A percentile compares a stretch with the other conserved stretches of the same genome.
Conservation (phyloP, 30 jellyfish, hydroid and myxozoan species). For the Pelagia noctiluca region DNA sequence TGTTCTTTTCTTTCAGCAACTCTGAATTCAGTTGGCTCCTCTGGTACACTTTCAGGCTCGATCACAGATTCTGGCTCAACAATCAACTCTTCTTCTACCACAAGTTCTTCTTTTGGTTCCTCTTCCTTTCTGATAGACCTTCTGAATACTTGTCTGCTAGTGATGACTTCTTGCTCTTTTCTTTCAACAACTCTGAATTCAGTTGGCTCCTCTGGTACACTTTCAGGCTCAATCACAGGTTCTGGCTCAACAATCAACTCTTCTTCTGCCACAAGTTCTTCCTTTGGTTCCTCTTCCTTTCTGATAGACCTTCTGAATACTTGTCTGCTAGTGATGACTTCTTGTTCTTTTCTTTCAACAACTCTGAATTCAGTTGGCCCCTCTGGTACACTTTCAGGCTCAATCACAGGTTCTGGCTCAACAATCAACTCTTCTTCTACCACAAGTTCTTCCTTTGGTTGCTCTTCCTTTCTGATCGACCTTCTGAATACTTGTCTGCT, state of each 20-base stretch:
- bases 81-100: not conserved
- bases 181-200: not conserved
- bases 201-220: constrained; percentile 15
- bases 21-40: not conserved
- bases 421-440: not conserved
- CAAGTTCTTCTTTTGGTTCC: not conserved
- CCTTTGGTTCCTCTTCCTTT: not conserved
- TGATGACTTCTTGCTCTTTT: not conserved
- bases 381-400: not conserved
- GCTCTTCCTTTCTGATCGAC: not conserved
- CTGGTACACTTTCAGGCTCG: not conserved
- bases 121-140: not conserved
- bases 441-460: not conserved
- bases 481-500: not conserved
- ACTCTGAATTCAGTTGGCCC: not conserved
- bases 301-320: not conserved
- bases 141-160: not conserved
- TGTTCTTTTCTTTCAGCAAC: not conserved
- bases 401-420: not conserved
- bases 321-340: not conserved
- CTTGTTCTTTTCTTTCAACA: not conserved
- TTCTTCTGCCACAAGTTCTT: constrained; percentile 25
- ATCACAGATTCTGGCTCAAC: not conserved
- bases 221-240: constrained; percentile 35
- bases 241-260: no score